Evolutionary conservation across 2,888 invertebrate species (phyloP), one percentile per base, ranked within the genome.

Genomic region (Oasisia sp.): DNA sequence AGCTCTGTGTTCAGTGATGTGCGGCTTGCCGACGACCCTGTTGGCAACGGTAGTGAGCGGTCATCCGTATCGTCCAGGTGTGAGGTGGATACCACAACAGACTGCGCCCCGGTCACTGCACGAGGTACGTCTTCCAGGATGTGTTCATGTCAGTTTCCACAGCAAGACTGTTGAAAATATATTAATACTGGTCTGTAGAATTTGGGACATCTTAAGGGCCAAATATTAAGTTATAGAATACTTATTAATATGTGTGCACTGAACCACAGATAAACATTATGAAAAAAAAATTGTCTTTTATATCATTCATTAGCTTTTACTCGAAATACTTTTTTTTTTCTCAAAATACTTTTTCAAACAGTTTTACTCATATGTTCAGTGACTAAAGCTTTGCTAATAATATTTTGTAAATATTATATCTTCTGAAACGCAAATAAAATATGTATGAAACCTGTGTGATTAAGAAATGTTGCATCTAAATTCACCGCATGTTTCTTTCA

Each of bases 1-100:
- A 74, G 74, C 74, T 74, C 74, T 19, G 74, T 74, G 74, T 74
- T 74, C 27, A 74, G 74, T 74, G 74, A 74, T 74, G 74, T 74
- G 74, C 74, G 74, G 27, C 27, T 74, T 19, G 74, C 74, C 27
- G 74, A 74, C 27, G 74, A 74, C 74, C 74, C 74, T 3, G 74
- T 27, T 7, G 7, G 74, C 74, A 74, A 27, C n/a, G 14, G 74
- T 27, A 74, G 74, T 74, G 74, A 74, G 74, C 74, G 27, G 74
- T 74, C 74, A 74, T 27, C 74, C 27, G 74, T 74, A 27, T 74
- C 74, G 27, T 74, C 74, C 19, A 74, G 74, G 27, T 74, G 74
- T 19, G 27, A 7, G n/a, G 74, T 74, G 74, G 74, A n/a, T 7
- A 74, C 74, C 74, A 74, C 74, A 74, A 74, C 74, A 74, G 74